Evolutionary conservation across 2,797 vertebrate species (phyloP).

Genomic region (Champsocephalus gunnari): DNA sequence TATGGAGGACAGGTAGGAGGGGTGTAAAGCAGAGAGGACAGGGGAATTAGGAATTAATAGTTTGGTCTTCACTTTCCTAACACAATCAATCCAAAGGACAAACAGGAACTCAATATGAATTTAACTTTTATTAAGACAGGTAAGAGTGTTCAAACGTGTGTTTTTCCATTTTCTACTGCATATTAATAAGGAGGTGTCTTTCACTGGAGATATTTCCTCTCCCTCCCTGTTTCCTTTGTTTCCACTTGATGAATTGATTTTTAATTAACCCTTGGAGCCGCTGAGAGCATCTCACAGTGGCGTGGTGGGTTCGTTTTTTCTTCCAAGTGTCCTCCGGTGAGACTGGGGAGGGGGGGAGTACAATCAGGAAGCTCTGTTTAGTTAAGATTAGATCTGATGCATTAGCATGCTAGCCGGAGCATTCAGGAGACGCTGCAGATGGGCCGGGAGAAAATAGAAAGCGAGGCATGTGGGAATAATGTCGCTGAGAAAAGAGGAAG

Average conservation of each 20-base stretch:
- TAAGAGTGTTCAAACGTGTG: conserved; percentile 44
- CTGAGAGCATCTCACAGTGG: conserved; percentile 56
- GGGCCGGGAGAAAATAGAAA: conserved; percentile 50
- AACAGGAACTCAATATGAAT: conserved; percentile 61
- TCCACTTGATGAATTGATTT: conserved; percentile 78
- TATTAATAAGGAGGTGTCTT: conserved; percentile 58
- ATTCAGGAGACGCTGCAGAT: conserved; percentile 44
- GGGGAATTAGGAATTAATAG: conserved; percentile 25
- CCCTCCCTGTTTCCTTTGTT: conserved; percentile 62
- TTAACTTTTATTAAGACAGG: conserved; percentile 54
- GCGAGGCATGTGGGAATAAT: conserved; percentile 56
- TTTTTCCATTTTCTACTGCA: conserved; percentile 55
- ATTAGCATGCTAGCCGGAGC: conserved; percentile 74
- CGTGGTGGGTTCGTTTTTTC: conserved; percentile 38
- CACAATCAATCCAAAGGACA: conserved; percentile 50
- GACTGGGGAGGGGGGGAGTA: conserved; percentile 16
- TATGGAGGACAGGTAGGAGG: not conserved
- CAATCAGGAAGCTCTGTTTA: conserved; percentile 68
- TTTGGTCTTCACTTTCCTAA: conserved; percentile 35
- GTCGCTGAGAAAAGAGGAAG: conserved; percentile 38
- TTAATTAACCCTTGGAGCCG: conserved; percentile 79
- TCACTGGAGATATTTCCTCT: conserved; percentile 54
- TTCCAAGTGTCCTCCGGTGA: conserved; percentile 63
- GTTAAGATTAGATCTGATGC: conserved; percentile 73
- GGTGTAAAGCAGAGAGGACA: conserved; percentile 17